Evolutionary conservation across 2,113 vertebrate genomes (phyloP).

Genomic region (Cyanoderma ruficeps): DNA sequence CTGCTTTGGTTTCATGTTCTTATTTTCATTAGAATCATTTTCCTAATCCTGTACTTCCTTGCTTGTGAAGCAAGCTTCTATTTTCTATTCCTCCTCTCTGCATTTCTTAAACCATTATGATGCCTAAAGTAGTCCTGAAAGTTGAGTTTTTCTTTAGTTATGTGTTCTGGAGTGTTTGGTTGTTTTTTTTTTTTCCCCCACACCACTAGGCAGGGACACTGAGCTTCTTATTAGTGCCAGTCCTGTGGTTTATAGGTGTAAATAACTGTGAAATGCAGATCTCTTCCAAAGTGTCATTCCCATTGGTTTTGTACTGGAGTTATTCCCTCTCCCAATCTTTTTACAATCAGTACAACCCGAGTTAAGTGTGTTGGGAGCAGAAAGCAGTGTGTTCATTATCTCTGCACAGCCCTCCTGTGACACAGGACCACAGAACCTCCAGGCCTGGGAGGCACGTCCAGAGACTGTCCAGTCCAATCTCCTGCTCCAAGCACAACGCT

Average conservation of each 20-base stretch:
- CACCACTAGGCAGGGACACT: background rate
- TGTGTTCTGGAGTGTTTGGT: background rate
- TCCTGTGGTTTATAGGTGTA: background rate
- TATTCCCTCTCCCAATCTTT: background rate
- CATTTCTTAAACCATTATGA: background rate
- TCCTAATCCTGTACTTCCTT: background rate
- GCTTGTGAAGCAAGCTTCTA: background rate
- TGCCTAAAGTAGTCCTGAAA: background rate
- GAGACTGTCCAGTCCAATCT: accelerated
- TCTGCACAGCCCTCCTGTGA: background rate
- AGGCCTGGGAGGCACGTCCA: background rate
- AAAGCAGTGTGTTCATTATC: background rate
- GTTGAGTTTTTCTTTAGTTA: background rate
- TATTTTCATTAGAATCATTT: background rate
- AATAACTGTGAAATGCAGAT: background rate
- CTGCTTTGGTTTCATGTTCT: background rate
- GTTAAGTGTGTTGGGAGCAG: background rate
- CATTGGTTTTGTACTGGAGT: background rate
- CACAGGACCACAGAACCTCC: accelerated
- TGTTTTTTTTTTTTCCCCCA: no score
- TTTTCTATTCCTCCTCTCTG: background rate
- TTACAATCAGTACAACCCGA: background rate
- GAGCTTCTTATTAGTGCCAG: background rate
- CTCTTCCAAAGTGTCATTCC: background rate
- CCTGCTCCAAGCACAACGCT: background rate